Percentiles rank a stretch among this genome's conserved stretches.
phyloP scores from a whole-genome alignment of 2,888 invertebrate species.

The Eristalinus aeneus region DNA sequence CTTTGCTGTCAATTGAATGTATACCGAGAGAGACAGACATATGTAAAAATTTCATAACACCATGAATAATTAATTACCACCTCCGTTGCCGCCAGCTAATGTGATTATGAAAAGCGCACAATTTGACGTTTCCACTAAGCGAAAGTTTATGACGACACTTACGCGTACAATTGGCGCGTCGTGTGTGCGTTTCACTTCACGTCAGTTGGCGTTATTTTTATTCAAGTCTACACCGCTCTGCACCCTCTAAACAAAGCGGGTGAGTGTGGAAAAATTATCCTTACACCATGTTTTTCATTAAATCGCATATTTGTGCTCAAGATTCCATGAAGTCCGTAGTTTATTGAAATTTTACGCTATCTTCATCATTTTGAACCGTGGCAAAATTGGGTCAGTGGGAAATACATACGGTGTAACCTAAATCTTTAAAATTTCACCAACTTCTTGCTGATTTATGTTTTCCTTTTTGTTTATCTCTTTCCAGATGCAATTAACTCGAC shows the following conservation, averaged over 20 bases:
- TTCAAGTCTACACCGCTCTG: neutral
- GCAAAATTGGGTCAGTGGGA: neutral
- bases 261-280: too few relatives aligned
- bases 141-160: conserved; percentile 36
- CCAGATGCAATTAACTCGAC: conserved; percentile 53
- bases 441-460: neutral
- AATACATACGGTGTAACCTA: neutral
- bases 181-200: too few relatives aligned
- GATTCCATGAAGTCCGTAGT: neutral
- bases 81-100: neutral
- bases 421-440: neutral
- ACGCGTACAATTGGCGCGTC: neutral
- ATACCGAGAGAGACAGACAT: neutral
- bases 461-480: conserved; percentile 24
- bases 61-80: conserved; percentile 2
- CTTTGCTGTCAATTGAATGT: conserved; percentile 6
- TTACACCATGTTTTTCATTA: too few relatives aligned
- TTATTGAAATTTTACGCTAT: neutral
- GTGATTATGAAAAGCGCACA: conserved; percentile 19
- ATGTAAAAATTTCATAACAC: neutral
- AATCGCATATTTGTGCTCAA: neutral
- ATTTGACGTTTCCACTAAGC: conserved; percentile 30
- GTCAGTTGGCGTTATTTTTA: neutral
- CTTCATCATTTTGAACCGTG: neutral
- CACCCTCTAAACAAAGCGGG: too few relatives aligned